Percentiles rank a stretch among this genome's conserved stretches.
These are phyloP conservation scores for Paraescarpia echinospica DNA, from an alignment of 1,140 invertebrate genomes.

Conservation along the genomic window DNA sequence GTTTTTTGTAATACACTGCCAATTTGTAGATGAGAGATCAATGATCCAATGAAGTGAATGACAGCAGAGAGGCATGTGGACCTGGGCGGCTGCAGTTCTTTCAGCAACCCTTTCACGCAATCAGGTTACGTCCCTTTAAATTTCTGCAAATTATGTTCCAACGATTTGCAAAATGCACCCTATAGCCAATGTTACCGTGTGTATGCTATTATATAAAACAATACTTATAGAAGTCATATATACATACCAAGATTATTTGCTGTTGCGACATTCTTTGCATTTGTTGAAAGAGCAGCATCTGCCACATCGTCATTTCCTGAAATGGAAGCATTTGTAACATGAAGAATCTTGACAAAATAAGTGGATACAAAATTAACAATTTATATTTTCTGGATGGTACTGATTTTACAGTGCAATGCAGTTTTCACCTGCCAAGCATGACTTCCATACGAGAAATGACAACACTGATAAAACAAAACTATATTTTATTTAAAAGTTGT, in stretches of 20 bases:
- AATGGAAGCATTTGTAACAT: background rate
- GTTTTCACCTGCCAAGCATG: background rate
- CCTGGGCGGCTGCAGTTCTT: no score
- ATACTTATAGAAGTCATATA: no score
- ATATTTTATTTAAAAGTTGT: background rate
- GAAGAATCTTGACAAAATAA: background rate
- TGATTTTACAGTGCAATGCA: background rate
- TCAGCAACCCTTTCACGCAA: no score
- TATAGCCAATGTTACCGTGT: no score
- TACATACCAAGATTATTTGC: background rate
- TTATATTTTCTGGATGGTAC: background rate
- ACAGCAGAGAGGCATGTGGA: no score
- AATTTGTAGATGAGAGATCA: no score
- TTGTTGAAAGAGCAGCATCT: background rate
- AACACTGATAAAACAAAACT: background rate
- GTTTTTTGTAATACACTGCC: no score
- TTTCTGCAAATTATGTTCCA: no score
- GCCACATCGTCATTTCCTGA: background rate
- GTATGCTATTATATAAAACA: no score
- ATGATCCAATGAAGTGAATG: no score
- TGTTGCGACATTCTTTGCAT: background rate
- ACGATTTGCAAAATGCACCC: no score
- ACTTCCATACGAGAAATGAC: background rate
- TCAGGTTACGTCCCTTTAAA: no score
- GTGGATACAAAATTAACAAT: background rate